A percentile compares a stretch with the other conserved stretches of the same genome.
Conservation (phyloP, 2,888 invertebrate genomes). For the Sarcophaga variegata region DNA sequence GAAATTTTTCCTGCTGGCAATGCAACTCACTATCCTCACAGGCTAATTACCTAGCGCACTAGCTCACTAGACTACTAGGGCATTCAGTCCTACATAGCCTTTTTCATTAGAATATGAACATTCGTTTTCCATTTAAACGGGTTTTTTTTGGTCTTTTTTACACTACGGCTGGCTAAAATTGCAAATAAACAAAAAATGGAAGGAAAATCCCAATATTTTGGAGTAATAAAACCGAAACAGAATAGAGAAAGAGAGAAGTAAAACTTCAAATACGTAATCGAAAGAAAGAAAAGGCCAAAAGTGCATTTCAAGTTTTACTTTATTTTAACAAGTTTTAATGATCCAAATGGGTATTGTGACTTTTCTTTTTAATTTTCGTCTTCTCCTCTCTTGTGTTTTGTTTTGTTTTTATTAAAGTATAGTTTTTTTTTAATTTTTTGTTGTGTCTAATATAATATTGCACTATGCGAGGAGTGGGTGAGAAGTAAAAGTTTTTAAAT, state of each 20-base stretch:
- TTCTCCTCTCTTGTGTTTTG: not conserved
- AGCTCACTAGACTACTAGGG: too few species aligned
- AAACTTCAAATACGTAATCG: slow-evolving; percentile 45
- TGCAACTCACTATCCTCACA: not conserved
- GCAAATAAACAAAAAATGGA: slow-evolving; percentile 23
- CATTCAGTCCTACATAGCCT: too few species aligned
- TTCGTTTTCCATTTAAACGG: slow-evolving; percentile 40
- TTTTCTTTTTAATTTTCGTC: slow-evolving; percentile 23
- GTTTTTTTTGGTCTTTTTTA: slow-evolving; percentile 54
- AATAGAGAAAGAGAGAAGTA: not conserved
- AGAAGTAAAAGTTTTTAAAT: too few species aligned
- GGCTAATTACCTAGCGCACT: not conserved
- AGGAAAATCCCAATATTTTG: not conserved
- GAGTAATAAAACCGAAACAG: slow-evolving; percentile 22
- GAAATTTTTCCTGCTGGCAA: not conserved
- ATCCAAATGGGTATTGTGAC: slow-evolving; percentile 68
- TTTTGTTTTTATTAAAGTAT: slow-evolving; percentile 33
- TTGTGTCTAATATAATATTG: slow-evolving; percentile 19
- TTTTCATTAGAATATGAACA: not conserved
- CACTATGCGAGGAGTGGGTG: not conserved
- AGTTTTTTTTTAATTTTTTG: slow-evolving; percentile 33
- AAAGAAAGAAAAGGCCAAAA: slow-evolving; percentile 70
- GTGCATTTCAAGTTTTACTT: slow-evolving; percentile 71
- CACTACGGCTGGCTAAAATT: slow-evolving; percentile 48
- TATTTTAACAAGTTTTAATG: slow-evolving; percentile 71